phyloP scores from a whole-genome alignment of 2,888 invertebrate species.

The Hydropsyche betteni region DNA sequence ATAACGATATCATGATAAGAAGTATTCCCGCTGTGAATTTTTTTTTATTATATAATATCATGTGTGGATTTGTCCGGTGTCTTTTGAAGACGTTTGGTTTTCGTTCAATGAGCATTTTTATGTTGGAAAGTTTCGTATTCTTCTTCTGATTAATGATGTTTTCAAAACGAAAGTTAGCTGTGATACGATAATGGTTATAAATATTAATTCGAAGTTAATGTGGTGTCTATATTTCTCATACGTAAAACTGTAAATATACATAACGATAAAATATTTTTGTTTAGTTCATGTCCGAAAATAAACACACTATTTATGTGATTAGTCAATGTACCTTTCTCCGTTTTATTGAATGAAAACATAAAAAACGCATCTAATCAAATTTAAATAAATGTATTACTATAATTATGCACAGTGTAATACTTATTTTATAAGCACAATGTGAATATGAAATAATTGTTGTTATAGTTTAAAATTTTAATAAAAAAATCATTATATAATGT shows the following conservation, averaged over 20 bases:
- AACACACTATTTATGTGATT: conserved; percentile 13
- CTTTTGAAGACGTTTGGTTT: too few species aligned
- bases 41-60: too few species aligned
- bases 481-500: conserved; percentile 35
- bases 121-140: too few species aligned
- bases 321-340: conserved; percentile 35
- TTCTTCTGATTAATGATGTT: background rate
- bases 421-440: conserved; percentile 45
- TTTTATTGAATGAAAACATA: conserved; percentile 13
- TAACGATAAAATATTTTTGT: conserved; percentile 13
- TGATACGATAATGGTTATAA: conserved; percentile 24
- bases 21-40: conserved; percentile 15
- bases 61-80: too few species aligned
- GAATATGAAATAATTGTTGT: conserved; percentile 41
- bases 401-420: conserved; percentile 43
- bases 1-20: conserved; percentile 1
- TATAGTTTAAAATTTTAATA: conserved; percentile 45
- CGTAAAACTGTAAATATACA: background rate
- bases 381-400: conserved; percentile 25
- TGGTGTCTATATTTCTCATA: conserved; percentile 29
- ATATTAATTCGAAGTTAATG: conserved; percentile 15
- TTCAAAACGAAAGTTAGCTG: conserved; percentile 33
- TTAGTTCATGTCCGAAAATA: conserved; percentile 11
- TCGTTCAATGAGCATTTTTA: too few species aligned
- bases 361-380: conserved; percentile 22